A percentile compares a stretch with the other conserved stretches of the same genome.
Conservation (phyloP, 2,888 invertebrate genomes). For the Apamea epomidion region DNA sequence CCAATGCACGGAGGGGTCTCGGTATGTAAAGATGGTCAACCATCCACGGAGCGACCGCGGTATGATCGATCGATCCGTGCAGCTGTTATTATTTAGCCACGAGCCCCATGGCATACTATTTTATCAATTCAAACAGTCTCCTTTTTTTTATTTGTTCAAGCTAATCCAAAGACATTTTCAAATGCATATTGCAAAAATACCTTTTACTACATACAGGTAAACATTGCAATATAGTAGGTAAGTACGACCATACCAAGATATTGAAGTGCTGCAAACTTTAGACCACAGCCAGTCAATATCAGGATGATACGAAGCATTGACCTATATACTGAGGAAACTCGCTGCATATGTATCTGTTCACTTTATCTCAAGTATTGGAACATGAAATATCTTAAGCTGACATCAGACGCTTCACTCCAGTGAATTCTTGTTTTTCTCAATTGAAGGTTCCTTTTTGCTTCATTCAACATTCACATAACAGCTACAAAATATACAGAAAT, state of each 20-base stretch:
- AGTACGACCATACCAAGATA: background rate
- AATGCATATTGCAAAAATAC: background rate
- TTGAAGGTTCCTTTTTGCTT: background rate
- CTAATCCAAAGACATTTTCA: background rate
- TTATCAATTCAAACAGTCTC: background rate
- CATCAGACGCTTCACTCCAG: slow-evolving; percentile 3
- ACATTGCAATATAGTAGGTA: background rate
- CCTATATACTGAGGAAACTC: slow-evolving; percentile 38
- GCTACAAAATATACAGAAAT: too few relatives aligned
- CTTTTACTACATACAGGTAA: background rate
- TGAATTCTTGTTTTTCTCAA: background rate
- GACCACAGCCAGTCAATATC: slow-evolving; percentile 35
- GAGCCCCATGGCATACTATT: background rate
- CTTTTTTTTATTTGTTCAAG: background rate
- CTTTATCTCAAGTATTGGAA: slow-evolving; percentile 40
- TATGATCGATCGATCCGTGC: too few relatives aligned
- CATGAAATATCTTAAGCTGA: slow-evolving; percentile 21
- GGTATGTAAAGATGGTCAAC: too few relatives aligned
- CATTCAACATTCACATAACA: background rate
- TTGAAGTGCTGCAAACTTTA: slow-evolving; percentile 8
- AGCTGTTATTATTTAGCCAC: too few relatives aligned
- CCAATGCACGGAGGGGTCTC: too few relatives aligned
- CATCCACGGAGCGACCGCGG: too few relatives aligned
- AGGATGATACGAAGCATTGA: slow-evolving; percentile 31
- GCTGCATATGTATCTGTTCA: slow-evolving; percentile 24